Evolutionary conservation across 2,113 vertebrate species (phyloP), one percentile per base, ranked within the genome.

Genomic region (Cynocephalus volans): DNA sequence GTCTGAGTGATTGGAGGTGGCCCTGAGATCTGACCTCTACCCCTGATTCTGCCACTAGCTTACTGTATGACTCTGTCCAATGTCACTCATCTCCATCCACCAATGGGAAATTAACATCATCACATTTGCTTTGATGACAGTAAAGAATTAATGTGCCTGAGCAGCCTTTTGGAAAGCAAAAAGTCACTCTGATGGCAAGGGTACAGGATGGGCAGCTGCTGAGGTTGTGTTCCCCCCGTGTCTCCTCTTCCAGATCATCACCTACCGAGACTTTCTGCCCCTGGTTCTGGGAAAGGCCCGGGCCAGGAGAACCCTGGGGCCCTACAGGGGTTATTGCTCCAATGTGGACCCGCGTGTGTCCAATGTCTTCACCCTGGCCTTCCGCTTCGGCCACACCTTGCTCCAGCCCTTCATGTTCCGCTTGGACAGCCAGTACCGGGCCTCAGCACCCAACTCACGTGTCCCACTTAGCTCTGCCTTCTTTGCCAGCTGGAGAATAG

Each of bases 301-400:
- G 4, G 97, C 98, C 54, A 77, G 56, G 5, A 98, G 31, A 26
- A 76, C 96, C 36, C 97, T 99, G 1, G 98, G 98, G 1, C 84
- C 0, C n/a, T 99, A 99, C 96, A 89, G 50, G 0, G 98, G 99
- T 14, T 99, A 99, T 77, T 81, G 97, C 81, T 75, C 98, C 21
- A 96, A 96, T 0, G 96, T 99, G 15, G 98, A 99, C 97, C 99
- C 99, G 17, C 98, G 98, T 19, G 98, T 99, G 86, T 5, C 99
- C 79, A 99, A 99, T 2, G 99, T 99, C 62, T 99, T 99, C 91
- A 99, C 99, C 1, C 98, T 99, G 36, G 99, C 99, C 33, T 99
- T 98, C 97, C 98, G 99, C 75, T 99, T 99, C 4, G 99, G 98
- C 79, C 99, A 99, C 95, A 98, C 99, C 91, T 97, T 98, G 89